These are phyloP conservation scores for Pocillopora meandrina DNA, from an alignment of 92 coral and sea anemone species.

Conservation along the genomic window DNA sequence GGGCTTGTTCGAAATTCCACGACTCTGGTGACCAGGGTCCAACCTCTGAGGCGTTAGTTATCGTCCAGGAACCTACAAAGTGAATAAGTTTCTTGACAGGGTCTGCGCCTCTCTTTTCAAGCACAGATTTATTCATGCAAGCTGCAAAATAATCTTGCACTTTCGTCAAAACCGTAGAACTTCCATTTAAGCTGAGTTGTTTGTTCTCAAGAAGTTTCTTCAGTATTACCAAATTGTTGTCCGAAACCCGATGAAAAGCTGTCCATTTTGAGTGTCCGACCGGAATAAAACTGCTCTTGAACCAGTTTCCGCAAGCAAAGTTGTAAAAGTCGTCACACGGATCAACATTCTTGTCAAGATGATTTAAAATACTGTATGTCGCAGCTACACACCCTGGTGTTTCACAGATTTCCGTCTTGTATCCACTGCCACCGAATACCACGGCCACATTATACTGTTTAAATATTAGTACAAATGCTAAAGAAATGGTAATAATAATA, in stretches of 20 bases:
- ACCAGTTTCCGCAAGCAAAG: constrained; percentile 92
- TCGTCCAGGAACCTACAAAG: constrained; percentile 87
- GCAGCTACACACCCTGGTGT: constrained; percentile 88
- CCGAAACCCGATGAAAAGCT: constrained; percentile 83
- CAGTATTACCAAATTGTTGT: constrained; percentile 72
- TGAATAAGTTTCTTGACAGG: constrained; percentile 79
- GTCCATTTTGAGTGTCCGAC: constrained; percentile 79
- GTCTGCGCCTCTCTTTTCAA: constrained; percentile 66
- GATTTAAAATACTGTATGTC: constrained; percentile 76
- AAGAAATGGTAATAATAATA: constrained; percentile 61
- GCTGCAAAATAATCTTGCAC: constrained; percentile 78
- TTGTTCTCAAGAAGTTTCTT: constrained; percentile 74
- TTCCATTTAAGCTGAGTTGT: constrained; percentile 54
- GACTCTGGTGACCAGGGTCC: constrained; percentile 87
- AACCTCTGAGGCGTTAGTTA: constrained; percentile 55
- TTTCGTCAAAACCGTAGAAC: constrained; percentile 66
- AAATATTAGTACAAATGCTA: constrained; percentile 69
- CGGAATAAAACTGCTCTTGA: constrained; percentile 68
- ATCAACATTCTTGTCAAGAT: constrained; percentile 68
- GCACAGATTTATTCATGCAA: constrained; percentile 70
- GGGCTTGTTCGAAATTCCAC: constrained; percentile 97
- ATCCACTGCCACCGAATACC: constrained; percentile 6
- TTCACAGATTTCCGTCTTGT: constrained; percentile 63
- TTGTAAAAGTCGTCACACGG: constrained; percentile 95
- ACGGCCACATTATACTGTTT: constrained; percentile 48